Base-by-base conservation (phyloP, 2,888 invertebrate genomes). In the Spodoptera littoralis region DNA sequence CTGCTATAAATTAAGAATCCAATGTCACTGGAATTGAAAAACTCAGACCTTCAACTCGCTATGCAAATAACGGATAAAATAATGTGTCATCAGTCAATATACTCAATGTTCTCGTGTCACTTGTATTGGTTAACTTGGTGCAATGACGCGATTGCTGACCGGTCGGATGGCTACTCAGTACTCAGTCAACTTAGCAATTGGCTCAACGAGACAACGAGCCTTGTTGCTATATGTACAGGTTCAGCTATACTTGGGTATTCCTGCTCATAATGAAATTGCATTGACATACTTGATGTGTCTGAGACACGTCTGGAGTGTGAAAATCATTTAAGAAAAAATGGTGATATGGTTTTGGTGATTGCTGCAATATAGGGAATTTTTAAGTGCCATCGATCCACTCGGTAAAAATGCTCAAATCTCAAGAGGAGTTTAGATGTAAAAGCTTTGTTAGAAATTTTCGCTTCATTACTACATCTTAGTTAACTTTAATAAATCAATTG, bases 131-230 rank as follows among this genome's bases (percentile, higher is more conserved):
- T 53, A 64, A 60, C 24, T 72, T 56, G 55, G 49, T 46, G 58
- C 52, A 61, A 63, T 77, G 63, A 66, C 64, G 60, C 44, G 74
- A 41, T 42, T 41, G 13, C 22, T 24, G 47, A 12, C 41, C 27
- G 44, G 41, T 36, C 30, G 24, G 36, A 27, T 51, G 45, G 48
- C 49, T 58, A 67, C 75, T 53, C 42, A 63, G 43, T 58, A 61
- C 75, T 53, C 42, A 69, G 41, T 58, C 27, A 57, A 60, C 54
- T 51, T 43, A 50, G 48, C 68, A 76, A 76, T 76, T 76, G 76
- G 45, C 78, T 77, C 65, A 76, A 74, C 64, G 75, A 76, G 43
- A 4, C 65, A 76, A 74, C 64, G 75, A 76, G 43, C 4, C 42
- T 59, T 56, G 50, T 60, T 65, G 63, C 58, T 59, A 62, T 63